Evolutionary conservation across 2,888 invertebrate genomes (phyloP).

Genomic region (Eretmocerus hayati): DNA sequence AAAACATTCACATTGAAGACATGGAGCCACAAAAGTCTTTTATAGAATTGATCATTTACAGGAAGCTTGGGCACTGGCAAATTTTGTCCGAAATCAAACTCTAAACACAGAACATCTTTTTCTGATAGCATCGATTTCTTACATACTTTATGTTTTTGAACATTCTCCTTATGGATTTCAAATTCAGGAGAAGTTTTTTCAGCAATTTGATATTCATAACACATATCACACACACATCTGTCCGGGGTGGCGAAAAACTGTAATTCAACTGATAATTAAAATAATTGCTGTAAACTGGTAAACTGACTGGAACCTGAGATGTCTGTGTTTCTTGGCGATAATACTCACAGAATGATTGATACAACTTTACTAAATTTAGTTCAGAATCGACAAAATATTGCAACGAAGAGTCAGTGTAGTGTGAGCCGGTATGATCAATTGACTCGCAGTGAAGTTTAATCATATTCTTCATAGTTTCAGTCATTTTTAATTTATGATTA

Average conservation of each 20-base stretch:
- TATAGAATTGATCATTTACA: constrained; percentile 17
- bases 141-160: constrained; percentile 2
- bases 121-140: constrained; percentile 10
- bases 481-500: constrained; percentile 15
- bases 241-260: too few species aligned
- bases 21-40: constrained; percentile 10
- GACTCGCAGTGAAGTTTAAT: constrained; percentile 15
- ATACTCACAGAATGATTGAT: constrained; percentile 1
- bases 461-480: constrained; percentile 9
- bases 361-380: constrained; percentile 5
- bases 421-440: constrained; percentile 12
- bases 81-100: constrained; percentile 20
- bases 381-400: constrained; percentile 14
- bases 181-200: background rate
- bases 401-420: constrained; percentile 6
- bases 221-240: constrained; percentile 5
- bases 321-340: background rate
- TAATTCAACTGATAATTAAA: constrained; percentile 16
- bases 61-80: constrained; percentile 19
- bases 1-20: constrained; percentile 21
- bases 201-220: constrained; percentile 5
- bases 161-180: background rate
- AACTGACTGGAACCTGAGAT: background rate
- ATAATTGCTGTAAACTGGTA: constrained; percentile 11
- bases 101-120: constrained; percentile 9